Evolutionary conservation across 2,113 vertebrate genomes (phyloP).

Genomic region (Ovibos moschatus): DNA sequence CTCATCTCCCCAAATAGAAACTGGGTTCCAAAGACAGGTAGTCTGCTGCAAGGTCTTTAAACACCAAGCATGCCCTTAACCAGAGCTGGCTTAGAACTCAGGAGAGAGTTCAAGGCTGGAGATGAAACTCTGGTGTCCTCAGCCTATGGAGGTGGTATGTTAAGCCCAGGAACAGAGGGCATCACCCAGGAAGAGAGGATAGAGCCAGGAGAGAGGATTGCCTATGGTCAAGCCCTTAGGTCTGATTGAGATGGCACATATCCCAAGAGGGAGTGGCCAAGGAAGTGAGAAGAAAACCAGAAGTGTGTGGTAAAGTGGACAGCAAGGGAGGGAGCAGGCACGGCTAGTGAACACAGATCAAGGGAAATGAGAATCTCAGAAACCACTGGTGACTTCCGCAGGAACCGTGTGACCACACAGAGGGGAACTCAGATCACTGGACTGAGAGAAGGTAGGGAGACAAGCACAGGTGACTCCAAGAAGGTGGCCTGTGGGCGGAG

Average conservation of each 20-base stretch:
- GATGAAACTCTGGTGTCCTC: not conserved
- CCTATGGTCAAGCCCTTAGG: not conserved
- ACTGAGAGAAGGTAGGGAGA: not conserved
- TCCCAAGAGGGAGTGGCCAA: not conserved
- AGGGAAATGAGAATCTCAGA: not conserved
- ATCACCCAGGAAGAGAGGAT: not conserved
- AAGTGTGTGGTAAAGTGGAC: accelerated
- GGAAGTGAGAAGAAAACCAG: not conserved
- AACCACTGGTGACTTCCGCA: not conserved
- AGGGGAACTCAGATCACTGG: not conserved
- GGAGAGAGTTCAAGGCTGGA: not conserved
- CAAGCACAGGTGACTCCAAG: accelerated
- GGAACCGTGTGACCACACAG: no score
- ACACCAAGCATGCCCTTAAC: not conserved
- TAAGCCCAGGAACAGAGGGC: not conserved
- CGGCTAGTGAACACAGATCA: not conserved
- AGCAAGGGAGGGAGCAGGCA: not conserved
- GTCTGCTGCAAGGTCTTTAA: not conserved
- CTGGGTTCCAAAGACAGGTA: not conserved
- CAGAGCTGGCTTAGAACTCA: not conserved
- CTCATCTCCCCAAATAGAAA: not conserved
- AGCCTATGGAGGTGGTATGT: not conserved
- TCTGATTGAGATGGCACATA: not conserved
- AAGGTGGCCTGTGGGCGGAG: not conserved
- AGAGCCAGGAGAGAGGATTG: not conserved